Evolutionary conservation across 2,888 invertebrate species (phyloP).

Genomic region (Laspeyria flexula): DNA sequence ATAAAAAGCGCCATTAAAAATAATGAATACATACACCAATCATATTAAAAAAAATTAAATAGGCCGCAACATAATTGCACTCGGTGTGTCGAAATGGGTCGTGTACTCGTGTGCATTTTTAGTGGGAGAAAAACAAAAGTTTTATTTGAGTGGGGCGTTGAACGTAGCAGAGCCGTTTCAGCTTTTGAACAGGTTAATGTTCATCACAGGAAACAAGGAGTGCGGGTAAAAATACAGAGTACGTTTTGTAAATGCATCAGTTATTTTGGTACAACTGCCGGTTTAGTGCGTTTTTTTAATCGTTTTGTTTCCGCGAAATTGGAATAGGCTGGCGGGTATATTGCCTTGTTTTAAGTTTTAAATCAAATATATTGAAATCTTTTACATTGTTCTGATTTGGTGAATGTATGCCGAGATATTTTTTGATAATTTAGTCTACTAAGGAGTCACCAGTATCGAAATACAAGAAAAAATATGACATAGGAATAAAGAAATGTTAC

Average conservation of each 20-base stretch:
- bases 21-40: constrained; percentile 2
- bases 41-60: constrained; percentile 29
- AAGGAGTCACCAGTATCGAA: too few relatives aligned
- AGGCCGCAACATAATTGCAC: constrained; percentile 27
- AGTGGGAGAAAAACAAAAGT: constrained; percentile 57
- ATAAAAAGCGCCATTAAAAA: background rate
- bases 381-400: background rate
- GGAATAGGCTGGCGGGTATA: background rate
- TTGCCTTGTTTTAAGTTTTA: constrained; percentile 2
- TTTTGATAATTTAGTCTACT: too few relatives aligned
- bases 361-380: constrained; percentile 1
- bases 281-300: constrained; percentile 22
- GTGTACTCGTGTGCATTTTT: constrained; percentile 56
- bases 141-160: constrained; percentile 56
- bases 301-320: constrained; percentile 11
- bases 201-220: constrained; percentile 58
- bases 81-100: constrained; percentile 49
- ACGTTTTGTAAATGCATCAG: constrained; percentile 50
- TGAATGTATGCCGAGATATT: too few relatives aligned
- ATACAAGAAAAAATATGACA: too few relatives aligned
- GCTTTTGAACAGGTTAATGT: constrained; percentile 69
- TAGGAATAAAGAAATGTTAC: too few relatives aligned
- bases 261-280: constrained; percentile 20
- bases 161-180: constrained; percentile 55
- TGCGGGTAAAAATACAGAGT: constrained; percentile 45